Conservation (phyloP, 2,113 vertebrate species). For the Psophia crepitans region DNA sequence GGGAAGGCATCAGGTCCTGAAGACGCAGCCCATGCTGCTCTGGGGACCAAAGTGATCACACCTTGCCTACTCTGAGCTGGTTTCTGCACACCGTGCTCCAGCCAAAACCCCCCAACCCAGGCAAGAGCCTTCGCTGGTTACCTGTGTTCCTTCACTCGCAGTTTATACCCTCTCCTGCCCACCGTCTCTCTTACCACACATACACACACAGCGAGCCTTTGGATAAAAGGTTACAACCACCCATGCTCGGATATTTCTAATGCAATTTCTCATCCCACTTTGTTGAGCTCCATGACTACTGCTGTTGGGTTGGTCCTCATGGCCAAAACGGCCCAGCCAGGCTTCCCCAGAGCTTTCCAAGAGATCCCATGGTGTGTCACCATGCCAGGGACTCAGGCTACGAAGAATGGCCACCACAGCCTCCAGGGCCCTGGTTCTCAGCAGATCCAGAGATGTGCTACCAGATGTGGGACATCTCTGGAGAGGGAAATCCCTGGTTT, state of each 20-base stretch:
- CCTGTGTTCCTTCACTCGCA: too few species aligned
- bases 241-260: not conserved
- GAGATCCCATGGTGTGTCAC: not conserved
- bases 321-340: not conserved
- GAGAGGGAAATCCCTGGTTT: not conserved
- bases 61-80: not conserved
- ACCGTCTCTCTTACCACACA: not conserved
- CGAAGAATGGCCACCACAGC: not conserved
- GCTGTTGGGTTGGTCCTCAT: not conserved
- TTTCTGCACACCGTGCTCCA: not conserved
- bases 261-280: accelerated
- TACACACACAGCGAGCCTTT: accelerated
- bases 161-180: not conserved
- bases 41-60: not conserved
- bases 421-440: not conserved
- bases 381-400: not conserved
- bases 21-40: not conserved
- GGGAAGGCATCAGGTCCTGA: not conserved
- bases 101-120: not conserved
- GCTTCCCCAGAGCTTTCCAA: not conserved
- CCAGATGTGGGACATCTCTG: not conserved
- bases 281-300: not conserved
- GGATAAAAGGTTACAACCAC: not conserved
- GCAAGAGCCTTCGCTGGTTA: not conserved
- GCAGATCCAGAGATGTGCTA: not conserved